Conservation (phyloP, 2,113 vertebrate species). For the Rhinolophus ferrumequinum region DNA sequence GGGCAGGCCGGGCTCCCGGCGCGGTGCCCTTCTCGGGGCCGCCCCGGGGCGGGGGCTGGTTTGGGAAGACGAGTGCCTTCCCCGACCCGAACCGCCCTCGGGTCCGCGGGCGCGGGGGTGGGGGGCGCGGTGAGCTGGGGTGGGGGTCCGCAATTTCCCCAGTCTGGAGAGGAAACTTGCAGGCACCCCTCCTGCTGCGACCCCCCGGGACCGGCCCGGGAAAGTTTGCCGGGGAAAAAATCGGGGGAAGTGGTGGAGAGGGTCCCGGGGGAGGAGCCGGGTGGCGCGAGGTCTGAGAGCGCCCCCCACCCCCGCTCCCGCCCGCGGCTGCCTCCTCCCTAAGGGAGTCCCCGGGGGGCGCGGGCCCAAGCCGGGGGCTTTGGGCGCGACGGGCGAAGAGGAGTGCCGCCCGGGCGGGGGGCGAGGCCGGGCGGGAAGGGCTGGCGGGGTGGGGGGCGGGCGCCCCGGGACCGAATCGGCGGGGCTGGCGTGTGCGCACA, state of each 20-base stretch:
- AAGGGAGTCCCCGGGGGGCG: background rate
- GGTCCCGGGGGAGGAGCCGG: constrained; percentile 54
- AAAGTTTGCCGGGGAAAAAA: constrained; percentile 74
- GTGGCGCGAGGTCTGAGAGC: constrained; percentile 22
- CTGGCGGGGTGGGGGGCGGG: background rate
- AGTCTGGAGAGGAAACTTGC: constrained; percentile 63
- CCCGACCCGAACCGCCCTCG: background rate
- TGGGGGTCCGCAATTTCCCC: background rate
- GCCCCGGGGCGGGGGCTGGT: constrained; percentile 18
- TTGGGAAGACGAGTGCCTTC: background rate
- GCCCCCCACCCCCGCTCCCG: background rate
- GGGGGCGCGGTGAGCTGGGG: constrained; percentile 12
- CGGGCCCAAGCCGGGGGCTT: background rate
- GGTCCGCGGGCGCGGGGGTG: background rate
- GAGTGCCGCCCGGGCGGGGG: background rate
- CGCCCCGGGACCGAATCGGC: constrained; percentile 13
- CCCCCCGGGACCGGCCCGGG: constrained; percentile 54
- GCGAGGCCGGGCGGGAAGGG: background rate
- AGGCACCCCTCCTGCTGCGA: background rate
- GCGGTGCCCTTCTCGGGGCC: background rate
- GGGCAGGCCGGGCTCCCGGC: background rate
- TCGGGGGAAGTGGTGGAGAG: constrained; percentile 47
- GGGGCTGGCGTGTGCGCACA: background rate
- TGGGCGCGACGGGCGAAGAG: background rate
- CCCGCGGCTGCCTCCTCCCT: background rate